Evolutionary conservation across 2,113 vertebrate genomes (phyloP), one percentile per base, ranked within the genome.

Genomic region (Pelvicachromis taeniatus): DNA sequence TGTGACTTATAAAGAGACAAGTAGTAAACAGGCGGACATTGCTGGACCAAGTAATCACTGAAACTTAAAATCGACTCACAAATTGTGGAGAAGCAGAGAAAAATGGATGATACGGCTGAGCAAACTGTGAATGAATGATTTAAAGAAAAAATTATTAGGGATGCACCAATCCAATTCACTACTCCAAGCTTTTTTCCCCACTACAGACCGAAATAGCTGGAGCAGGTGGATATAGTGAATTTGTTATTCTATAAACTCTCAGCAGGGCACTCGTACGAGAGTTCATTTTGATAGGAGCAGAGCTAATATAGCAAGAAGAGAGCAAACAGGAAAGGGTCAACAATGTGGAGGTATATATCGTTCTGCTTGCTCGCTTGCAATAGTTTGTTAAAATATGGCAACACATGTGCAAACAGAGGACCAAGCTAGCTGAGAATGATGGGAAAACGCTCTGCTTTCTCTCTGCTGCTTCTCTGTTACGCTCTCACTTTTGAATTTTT

Each of bases 11-110:
- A 80, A 86, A 56, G 61, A 77, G 50, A 87, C 17, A 50, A 80
- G 80, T 81, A 29, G 85, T 19, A 77, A 85, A 68, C 61, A 86
- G 70, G 33, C 84, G 68, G 58, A 85, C 31, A 50, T 23, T 61
- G 54, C 70, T 78, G 88, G 75, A 79, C 63, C 88, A 61, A 87
- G 79, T 88, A 84, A 91, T 90, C 83, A 83, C 85, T 80, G 31
- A 77, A 93, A 90, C 53, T 68, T 80, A 48, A 85, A 85, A 80
- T 92, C 40, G 8, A 81, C 89, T 88, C 48, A 23, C 38, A 26
- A 53, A 29, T 14, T 5, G 45, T 11, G 21, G 59, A 65, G 70
- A 77, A 61, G 50, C 73, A 9, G 40, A 40, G 58, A 84, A 80
- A 78, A 48, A 65, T 68, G 23, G 38, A 35, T 52, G 38, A 70